These are phyloP conservation scores for Leptopilina myrica DNA, from an alignment of 2,888 invertebrate genomes.

Conservation along the genomic window DNA sequence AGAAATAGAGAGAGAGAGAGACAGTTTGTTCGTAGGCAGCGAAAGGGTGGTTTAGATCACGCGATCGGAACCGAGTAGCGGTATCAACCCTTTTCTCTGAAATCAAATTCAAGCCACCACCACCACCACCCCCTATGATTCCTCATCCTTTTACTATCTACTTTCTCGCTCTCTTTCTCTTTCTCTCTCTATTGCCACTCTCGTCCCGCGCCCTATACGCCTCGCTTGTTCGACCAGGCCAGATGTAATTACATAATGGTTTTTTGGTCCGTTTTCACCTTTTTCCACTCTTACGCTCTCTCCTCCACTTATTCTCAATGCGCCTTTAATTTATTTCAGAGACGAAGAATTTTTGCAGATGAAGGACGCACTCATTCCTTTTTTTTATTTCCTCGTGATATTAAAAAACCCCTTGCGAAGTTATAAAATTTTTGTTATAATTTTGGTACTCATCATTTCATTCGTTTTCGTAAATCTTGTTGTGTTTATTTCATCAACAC, in stretches of 20 bases:
- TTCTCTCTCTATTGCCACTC: background rate
- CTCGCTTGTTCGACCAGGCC: conserved; percentile 53
- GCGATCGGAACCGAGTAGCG: conserved; percentile 68
- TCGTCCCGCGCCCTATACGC: conserved; percentile 42
- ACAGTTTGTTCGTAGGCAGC: conserved; percentile 55
- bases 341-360: conserved; percentile 22
- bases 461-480: too few species aligned
- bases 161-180: conserved; percentile 43
- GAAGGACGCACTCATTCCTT: background rate
- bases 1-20: conserved; percentile 13
- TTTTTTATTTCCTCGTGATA: background rate
- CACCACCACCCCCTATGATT: conserved; percentile 19
- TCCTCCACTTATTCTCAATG: conserved; percentile 15
- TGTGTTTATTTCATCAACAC: too few species aligned
- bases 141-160: conserved; percentile 62
- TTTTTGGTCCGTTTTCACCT: conserved; percentile 50
- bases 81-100: conserved; percentile 73
- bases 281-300: conserved; percentile 29
- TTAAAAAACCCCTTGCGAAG: too few species aligned
- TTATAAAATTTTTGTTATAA: too few species aligned
- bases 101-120: conserved; percentile 69
- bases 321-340: conserved; percentile 39
- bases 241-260: conserved; percentile 73
- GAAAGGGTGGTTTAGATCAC: conserved; percentile 68
- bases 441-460: too few species aligned